Conservation (phyloP, 92 coral and sea anemone genomes). For the Bergia sp. region DNA sequence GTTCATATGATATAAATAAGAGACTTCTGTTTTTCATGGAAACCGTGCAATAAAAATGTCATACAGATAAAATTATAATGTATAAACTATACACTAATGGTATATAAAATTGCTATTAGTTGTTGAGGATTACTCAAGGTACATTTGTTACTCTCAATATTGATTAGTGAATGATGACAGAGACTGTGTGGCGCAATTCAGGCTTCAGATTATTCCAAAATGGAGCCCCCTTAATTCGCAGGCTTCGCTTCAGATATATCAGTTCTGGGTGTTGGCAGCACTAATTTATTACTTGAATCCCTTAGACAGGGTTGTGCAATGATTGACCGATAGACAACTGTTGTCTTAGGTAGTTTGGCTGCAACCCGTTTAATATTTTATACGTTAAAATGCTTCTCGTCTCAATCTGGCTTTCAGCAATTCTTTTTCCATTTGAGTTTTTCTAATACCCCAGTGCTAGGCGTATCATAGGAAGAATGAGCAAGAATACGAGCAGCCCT, state of each 20-base stretch:
- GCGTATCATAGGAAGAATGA: background rate
- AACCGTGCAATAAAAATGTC: no score
- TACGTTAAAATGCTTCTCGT: background rate
- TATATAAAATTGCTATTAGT: no score
- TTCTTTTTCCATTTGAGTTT: slow-evolving; percentile 18
- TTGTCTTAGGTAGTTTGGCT: slow-evolving; percentile 27
- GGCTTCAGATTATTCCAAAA: no score
- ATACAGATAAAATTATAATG: no score
- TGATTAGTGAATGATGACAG: no score
- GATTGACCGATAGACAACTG: background rate
- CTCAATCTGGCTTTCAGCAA: background rate
- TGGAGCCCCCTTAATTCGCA: no score
- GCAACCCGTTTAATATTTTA: slow-evolving; percentile 32
- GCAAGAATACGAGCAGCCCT: slow-evolving; percentile 37
- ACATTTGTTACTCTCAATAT: no score
- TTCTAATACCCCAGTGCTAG: background rate
- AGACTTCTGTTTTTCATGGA: no score
- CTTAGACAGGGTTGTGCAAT: background rate
- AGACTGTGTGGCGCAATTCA: no score
- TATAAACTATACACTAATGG: no score
- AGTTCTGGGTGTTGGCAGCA: slow-evolving; percentile 6
- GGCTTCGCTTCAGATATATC: background rate
- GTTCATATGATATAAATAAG: no score
- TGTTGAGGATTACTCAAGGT: no score
- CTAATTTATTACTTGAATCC: background rate